Evolutionary conservation across 2,888 invertebrate genomes (phyloP), one percentile per base, ranked within the genome.

Genomic region (Syrista parreyssii): DNA sequence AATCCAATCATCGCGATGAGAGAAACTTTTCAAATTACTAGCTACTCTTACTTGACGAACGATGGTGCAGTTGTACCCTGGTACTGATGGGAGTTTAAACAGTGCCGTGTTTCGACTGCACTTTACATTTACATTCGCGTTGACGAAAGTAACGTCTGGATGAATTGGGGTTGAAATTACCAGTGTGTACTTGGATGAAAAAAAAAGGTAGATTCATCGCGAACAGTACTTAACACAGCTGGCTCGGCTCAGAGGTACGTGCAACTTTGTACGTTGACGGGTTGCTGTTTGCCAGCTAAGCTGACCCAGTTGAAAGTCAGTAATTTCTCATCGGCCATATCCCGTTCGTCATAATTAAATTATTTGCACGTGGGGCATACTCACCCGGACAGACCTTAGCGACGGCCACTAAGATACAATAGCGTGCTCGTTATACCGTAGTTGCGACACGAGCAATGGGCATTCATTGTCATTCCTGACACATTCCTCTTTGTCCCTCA

Each of bases 331-430:
- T 55, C 23, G 40, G 23, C 71, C 71, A 71, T 33, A 32, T 33
- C 4, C 71, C 31, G 30, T 71, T 71, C 71, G 71, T 71, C 71
- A 31, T 71, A 71, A 71, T 71, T 71, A 71, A 71, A 71, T 33
- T 31, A 71, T 71, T 33, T 12, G 71, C 71, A 55, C 40, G 40
- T 55, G 40, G 23, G 23, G 40, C 40, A 55, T 55, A 23, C 23
- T 23, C 40, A 55, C 40, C 23, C 40, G 40, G 40, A 55, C 40
- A 55, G 40, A 23, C 40, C 40, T 55, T 55, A 55, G 40, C 40
- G 40, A 15, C 40, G 23, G 40, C 23, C 40, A 55, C 40, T 55
- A 23, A 15, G 40, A 23, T 55, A 55, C 71, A 32, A 71, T 71
- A 32, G 71, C 71, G 71, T 71, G 71, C 71, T 31, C 71, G 71